A percentile compares a stretch with the other conserved stretches of the same genome.
Evolutionary conservation across 2,888 invertebrate species (phyloP).

Genomic region (Hecatera dysodea): DNA sequence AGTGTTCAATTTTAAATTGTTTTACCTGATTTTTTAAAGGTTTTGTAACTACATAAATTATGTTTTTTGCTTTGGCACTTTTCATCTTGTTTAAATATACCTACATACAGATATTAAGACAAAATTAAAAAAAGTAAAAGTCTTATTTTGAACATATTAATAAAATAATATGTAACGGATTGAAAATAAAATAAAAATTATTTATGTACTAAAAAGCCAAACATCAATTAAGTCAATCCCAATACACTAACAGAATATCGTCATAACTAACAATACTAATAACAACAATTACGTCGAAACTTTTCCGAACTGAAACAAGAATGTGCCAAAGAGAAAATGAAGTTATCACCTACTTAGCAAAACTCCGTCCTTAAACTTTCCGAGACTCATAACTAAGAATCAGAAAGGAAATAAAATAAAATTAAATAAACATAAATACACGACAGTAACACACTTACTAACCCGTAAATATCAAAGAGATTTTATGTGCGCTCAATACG

Average conservation of each 20-base stretch:
- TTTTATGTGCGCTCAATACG: conserved; percentile 42
- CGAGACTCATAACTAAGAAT: conserved; percentile 48
- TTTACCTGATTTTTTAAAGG: too few relatives aligned
- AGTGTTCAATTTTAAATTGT: background rate
- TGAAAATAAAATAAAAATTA: background rate
- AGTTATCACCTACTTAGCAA: conserved; percentile 43
- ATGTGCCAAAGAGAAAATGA: conserved; percentile 41
- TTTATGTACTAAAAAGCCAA: background rate
- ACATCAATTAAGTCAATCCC: background rate
- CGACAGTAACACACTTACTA: conserved; percentile 20
- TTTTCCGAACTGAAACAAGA: conserved; percentile 45
- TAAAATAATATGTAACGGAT: background rate
- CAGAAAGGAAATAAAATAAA: conserved; percentile 41
- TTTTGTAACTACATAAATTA: too few relatives aligned
- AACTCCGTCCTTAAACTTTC: conserved; percentile 39
- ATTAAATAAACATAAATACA: conserved; percentile 35
- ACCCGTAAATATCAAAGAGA: conserved; percentile 42
- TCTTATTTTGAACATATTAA: too few relatives aligned
- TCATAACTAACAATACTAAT: conserved; percentile 14
- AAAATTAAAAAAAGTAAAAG: too few relatives aligned
- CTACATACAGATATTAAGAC: too few relatives aligned
- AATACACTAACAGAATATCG: conserved; percentile 1
- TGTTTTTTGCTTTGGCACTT: too few relatives aligned
- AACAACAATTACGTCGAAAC: conserved; percentile 27
- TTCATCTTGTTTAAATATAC: too few relatives aligned